Evolutionary conservation across 2,113 vertebrate genomes (phyloP).

Genomic region (Montifringilla adamsi): DNA sequence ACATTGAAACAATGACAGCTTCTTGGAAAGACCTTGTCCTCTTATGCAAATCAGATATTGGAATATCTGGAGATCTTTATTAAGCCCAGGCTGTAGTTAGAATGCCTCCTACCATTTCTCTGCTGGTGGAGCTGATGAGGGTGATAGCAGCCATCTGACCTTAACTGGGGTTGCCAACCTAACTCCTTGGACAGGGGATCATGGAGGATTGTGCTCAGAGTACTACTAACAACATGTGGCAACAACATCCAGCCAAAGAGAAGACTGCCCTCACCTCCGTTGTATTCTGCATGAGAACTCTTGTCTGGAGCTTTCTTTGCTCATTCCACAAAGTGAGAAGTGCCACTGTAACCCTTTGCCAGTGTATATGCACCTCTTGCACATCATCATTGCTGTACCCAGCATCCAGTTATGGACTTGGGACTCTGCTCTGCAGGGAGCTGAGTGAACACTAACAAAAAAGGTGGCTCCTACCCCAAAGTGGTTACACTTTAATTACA

Average conservation of each 20-base stretch:
- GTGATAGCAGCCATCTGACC: neutral
- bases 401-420: neutral
- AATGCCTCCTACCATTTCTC: neutral
- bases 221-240: neutral
- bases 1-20: conserved; percentile 27
- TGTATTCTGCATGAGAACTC: neutral
- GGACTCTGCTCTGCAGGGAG: neutral
- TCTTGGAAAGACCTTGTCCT: conserved; percentile 54
- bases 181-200: neutral
- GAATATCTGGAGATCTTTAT: conserved; percentile 48
- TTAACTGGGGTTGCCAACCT: neutral
- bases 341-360: neutral
- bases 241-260: neutral
- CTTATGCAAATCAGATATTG: conserved; percentile 44
- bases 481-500: conserved; percentile 12
- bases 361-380: fast-evolving
- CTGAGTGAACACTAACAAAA: neutral
- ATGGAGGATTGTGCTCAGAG: neutral
- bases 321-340: fast-evolving
- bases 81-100: neutral
- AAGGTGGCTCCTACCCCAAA: conserved; percentile 1
- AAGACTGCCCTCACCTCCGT: neutral
- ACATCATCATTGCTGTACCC: neutral
- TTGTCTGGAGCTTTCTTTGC: neutral
- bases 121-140: neutral